Conservation (phyloP, 2,888 invertebrate species). For the Andrena chrysosceles region DNA sequence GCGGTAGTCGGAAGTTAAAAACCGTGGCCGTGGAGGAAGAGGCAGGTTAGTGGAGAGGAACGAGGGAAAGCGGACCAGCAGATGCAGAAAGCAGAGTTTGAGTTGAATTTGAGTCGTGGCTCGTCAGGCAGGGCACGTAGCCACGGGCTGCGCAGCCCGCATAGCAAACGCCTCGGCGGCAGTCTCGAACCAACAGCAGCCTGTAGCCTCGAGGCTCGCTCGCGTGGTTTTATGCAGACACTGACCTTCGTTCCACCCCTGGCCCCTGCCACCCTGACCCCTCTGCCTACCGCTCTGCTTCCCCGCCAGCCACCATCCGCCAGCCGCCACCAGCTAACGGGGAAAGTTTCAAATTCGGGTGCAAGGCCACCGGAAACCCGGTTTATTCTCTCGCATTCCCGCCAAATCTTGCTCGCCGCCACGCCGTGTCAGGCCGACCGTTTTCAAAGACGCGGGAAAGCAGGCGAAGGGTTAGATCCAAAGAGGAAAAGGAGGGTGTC, state of each 20-base stretch:
- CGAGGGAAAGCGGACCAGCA: slow-evolving; percentile 76
- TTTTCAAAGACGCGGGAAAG: slow-evolving; percentile 5
- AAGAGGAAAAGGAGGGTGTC: slow-evolving; percentile 37
- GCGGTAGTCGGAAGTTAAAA: slow-evolving; percentile 32
- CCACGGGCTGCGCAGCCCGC: slow-evolving; percentile 82
- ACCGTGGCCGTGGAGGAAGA: slow-evolving; percentile 27
- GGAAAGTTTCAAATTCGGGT: slow-evolving; percentile 84
- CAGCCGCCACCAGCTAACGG: slow-evolving; percentile 73
- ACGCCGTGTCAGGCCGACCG: background rate
- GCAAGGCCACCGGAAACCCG: slow-evolving; percentile 82
- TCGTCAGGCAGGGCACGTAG: slow-evolving; percentile 84
- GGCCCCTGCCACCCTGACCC: slow-evolving; percentile 58
- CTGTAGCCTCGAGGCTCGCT: slow-evolving; percentile 79
- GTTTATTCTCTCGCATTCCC: slow-evolving; percentile 58
- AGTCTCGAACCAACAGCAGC: slow-evolving; percentile 75
- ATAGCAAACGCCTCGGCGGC: slow-evolving; percentile 81
- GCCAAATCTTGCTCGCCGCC: background rate
- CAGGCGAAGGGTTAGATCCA: slow-evolving; percentile 8
- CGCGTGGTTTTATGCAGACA: slow-evolving; percentile 84
- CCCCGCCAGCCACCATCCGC: slow-evolving; percentile 39
- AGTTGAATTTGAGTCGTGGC: slow-evolving; percentile 83
- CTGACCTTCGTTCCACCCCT: slow-evolving; percentile 83
- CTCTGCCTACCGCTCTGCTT: slow-evolving; percentile 52
- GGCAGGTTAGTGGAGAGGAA: slow-evolving; percentile 43
- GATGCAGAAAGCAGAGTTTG: slow-evolving; percentile 81